Evolutionary conservation across 64 coral and sea anemone genomes (phyloP).

Genomic region (Hydrozoanthus tunicans): DNA sequence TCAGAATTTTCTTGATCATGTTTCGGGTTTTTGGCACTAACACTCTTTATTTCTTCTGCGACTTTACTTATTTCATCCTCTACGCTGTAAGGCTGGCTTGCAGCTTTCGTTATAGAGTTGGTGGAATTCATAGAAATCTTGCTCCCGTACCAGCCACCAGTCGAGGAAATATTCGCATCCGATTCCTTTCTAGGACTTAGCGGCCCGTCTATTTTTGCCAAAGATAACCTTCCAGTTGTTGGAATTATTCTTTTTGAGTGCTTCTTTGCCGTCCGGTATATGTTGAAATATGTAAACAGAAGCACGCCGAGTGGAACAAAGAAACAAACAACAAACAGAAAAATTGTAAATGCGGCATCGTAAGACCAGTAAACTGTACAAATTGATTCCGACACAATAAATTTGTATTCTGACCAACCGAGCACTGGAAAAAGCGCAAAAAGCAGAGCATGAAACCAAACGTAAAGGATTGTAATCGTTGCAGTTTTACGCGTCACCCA

Average conservation of each 20-base stretch:
- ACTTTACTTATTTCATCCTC: neutral
- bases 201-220: neutral
- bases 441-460: constrained; percentile 70
- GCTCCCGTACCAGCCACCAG: neutral
- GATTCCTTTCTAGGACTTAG: neutral
- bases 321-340: constrained; percentile 83
- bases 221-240: constrained; percentile 50
- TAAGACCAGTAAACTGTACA: constrained; percentile 84
- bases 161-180: neutral
- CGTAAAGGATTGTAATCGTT: constrained; percentile 64
- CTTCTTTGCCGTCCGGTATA: constrained; percentile 65
- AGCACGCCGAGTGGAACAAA: constrained; percentile 70
- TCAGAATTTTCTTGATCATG: neutral
- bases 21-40: too few relatives aligned
- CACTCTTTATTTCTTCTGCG: too few relatives aligned
- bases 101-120: neutral
- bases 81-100: neutral
- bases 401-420: constrained; percentile 74
- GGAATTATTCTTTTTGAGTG: constrained; percentile 77
- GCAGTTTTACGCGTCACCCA: constrained; percentile 77
- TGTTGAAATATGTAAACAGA: constrained; percentile 68
- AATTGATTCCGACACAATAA: constrained; percentile 80
- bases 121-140: neutral
- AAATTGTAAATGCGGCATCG: constrained; percentile 73
- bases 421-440: constrained; percentile 73